Evolutionary conservation across 1,140 invertebrate species (phyloP).

Genomic region (Drosophila chauvacae): DNA sequence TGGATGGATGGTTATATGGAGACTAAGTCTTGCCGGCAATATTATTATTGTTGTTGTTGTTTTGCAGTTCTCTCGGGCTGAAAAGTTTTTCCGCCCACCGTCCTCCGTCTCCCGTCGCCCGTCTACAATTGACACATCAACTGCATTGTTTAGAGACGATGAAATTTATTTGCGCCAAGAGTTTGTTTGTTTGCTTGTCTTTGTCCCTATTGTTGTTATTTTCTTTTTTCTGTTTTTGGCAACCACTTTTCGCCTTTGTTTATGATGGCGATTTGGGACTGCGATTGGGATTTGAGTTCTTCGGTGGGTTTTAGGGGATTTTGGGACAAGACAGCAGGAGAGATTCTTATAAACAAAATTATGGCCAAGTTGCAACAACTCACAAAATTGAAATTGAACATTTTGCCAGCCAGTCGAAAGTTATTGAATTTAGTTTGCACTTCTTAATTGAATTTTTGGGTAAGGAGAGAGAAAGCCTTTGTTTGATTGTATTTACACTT

Average conservation of each 20-base stretch:
- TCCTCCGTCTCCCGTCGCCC: background rate
- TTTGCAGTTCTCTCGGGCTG: constrained; percentile 6
- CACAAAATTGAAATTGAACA: constrained; percentile 16
- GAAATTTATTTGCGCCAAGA: constrained; percentile 56
- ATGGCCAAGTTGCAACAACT: constrained; percentile 37
- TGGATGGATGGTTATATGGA: constrained; percentile 4
- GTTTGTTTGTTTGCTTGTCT: constrained; percentile 24
- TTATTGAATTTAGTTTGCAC: constrained; percentile 49
- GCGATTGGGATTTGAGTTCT: constrained; percentile 30
- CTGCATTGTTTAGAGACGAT: constrained; percentile 69
- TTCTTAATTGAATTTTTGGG: constrained; percentile 31
- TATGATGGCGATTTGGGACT: constrained; percentile 22
- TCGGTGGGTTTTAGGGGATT: constrained; percentile 1
- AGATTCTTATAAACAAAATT: constrained; percentile 66
- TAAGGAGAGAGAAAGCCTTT: background rate
- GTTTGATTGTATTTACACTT: background rate
- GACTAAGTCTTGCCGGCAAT: background rate
- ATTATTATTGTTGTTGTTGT: constrained; percentile 24
- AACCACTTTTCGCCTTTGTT: constrained; percentile 33
- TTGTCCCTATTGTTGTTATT: constrained; percentile 41
- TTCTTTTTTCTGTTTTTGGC: constrained; percentile 35
- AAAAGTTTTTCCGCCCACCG: constrained; percentile 12
- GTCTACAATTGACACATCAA: constrained; percentile 67
- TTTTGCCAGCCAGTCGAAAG: constrained; percentile 9
- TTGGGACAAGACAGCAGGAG: constrained; percentile 11